phyloP scores from a whole-genome alignment of 2,113 vertebrate genomes.

The Clinocottus analis region DNA sequence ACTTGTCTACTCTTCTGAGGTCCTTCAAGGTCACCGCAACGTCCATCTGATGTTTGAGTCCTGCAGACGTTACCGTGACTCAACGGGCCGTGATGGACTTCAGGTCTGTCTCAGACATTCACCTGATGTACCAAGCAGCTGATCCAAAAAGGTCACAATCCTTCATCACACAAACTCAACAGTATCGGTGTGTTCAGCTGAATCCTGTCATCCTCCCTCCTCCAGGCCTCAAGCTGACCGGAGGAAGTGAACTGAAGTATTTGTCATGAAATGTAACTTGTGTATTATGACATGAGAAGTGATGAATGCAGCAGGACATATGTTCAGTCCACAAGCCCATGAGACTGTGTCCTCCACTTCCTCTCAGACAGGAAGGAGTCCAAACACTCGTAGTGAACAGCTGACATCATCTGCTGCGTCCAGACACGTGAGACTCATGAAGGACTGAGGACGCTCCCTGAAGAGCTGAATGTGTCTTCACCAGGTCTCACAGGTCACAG shows the following conservation, averaged over 20 bases:
- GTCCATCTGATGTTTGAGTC: too few species aligned
- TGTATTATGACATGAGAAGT: not conserved
- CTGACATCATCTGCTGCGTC: not conserved
- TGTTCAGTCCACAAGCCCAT: not conserved
- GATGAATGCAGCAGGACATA: too few species aligned
- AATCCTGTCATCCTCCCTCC: too few species aligned
- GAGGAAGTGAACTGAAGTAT: constrained; percentile 26
- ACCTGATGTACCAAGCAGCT: too few species aligned
- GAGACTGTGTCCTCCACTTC: not conserved
- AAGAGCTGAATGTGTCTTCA: too few species aligned
- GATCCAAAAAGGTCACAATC: too few species aligned
- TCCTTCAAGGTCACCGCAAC: constrained; percentile 2
- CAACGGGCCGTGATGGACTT: too few species aligned
- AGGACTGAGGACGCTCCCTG: not conserved
- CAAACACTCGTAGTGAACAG: not conserved
- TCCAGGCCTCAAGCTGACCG: constrained; percentile 12
- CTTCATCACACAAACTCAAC: too few species aligned
- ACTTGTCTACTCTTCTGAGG: constrained; percentile 1
- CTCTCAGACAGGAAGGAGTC: not conserved
- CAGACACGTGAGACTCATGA: not conserved
- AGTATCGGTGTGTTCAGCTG: too few species aligned
- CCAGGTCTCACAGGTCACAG: too few species aligned
- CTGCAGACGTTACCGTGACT: too few species aligned
- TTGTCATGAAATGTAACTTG: not conserved
- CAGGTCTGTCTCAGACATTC: too few species aligned